These are phyloP conservation scores for Bambusicola thoracicus DNA, from an alignment of 2,113 vertebrate species.

Conservation along the genomic window DNA sequence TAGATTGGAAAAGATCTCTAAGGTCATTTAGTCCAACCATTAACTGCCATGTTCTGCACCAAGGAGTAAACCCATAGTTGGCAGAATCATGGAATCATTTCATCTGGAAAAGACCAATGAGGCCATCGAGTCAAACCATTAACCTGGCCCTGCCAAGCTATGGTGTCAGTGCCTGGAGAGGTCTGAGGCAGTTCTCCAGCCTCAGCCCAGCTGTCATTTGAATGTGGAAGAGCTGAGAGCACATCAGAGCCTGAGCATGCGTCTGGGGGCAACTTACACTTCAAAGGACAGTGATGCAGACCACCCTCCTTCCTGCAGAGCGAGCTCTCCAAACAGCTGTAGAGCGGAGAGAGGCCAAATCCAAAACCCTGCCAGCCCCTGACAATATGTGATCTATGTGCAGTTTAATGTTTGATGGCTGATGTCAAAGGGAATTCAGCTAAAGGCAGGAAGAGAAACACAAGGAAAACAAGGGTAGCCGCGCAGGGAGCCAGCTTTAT, in stretches of 20 bases:
- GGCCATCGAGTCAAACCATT: neutral
- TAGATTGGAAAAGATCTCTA: too few species aligned
- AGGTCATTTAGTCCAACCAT: too few species aligned
- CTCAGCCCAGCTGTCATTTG: neutral
- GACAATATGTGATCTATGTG: neutral
- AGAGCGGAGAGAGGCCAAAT: neutral
- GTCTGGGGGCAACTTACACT: neutral
- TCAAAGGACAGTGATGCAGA: neutral
- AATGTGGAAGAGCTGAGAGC: rapidly evolving
- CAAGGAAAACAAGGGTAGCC: neutral
- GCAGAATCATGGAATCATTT: neutral
- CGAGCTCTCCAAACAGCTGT: neutral
- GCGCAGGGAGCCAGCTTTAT: slow-evolving; percentile 1
- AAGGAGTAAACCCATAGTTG: too few species aligned
- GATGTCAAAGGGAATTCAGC: neutral
- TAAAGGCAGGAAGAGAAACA: slow-evolving; percentile 12
- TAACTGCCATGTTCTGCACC: too few species aligned
- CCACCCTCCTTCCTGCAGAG: slow-evolving; percentile 1
- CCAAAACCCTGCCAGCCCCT: neutral
- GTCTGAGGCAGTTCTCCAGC: rapidly evolving
- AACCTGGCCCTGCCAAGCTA: neutral
- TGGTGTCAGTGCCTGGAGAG: neutral
- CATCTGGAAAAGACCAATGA: neutral
- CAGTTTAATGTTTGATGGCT: neutral
- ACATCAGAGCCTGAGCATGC: neutral